These are phyloP conservation scores for Tetranychus piercei DNA, from an alignment of 2,888 invertebrate genomes.

Conservation along the genomic window DNA sequence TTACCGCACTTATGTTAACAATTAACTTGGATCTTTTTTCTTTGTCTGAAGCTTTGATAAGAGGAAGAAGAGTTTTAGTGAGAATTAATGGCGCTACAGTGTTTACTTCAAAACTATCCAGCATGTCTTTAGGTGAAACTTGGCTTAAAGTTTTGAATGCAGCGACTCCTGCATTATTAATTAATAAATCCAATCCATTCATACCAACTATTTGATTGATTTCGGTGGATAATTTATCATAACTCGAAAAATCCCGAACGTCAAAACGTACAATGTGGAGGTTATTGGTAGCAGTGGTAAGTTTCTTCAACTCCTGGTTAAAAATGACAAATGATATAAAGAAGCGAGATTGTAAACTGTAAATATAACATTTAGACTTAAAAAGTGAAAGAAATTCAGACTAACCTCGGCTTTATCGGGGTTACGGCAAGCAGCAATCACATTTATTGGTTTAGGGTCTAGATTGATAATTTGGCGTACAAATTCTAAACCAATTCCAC, in stretches of 20 bases:
- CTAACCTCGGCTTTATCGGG: conserved; percentile 39
- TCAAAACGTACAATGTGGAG: background rate
- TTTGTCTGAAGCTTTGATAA: conserved; percentile 32
- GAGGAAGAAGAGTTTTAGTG: conserved; percentile 56
- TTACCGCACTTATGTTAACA: conserved; percentile 60
- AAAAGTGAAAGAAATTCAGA: background rate
- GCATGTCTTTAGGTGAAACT: conserved; percentile 50
- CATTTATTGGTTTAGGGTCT: background rate
- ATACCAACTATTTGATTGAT: conserved; percentile 39
- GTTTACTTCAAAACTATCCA: conserved; percentile 52
- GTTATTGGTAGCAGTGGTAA: background rate
- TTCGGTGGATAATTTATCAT: background rate
- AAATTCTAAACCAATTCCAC: conserved; percentile 70
- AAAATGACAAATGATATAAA: background rate
- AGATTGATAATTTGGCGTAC: conserved; percentile 41
- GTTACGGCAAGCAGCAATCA: conserved; percentile 59
- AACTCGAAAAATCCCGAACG: background rate
- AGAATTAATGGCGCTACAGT: conserved; percentile 65
- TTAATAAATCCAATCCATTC: conserved; percentile 58
- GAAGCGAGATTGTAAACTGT: background rate
- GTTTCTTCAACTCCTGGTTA: background rate
- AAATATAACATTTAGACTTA: too few relatives aligned
- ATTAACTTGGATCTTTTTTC: conserved; percentile 45
- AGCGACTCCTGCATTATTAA: conserved; percentile 68
- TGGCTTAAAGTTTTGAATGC: conserved; percentile 52